Percentiles rank a stretch among this genome's conserved stretches.
phyloP scores from a whole-genome alignment of 2,797 vertebrate species.

The Spondyliosoma cantharus region DNA sequence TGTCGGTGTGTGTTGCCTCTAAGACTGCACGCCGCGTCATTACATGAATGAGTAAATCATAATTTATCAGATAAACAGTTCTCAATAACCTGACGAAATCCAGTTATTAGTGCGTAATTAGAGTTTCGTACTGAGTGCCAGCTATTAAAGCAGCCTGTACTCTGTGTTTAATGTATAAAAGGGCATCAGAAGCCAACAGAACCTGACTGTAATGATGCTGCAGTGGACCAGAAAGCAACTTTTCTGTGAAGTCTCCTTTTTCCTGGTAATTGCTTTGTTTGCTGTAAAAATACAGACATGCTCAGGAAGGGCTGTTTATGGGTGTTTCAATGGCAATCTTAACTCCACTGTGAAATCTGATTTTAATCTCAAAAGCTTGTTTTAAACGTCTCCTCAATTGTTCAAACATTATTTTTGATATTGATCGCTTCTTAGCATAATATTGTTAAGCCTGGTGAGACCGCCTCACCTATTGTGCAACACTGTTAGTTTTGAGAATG shows the following conservation, averaged over 20 bases:
- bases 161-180: background rate
- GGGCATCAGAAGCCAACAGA: background rate
- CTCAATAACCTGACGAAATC: background rate
- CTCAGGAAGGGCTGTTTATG: slow-evolving; percentile 49
- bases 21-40: too few species aligned
- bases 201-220: background rate
- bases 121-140: background rate
- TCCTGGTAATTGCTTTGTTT: slow-evolving; percentile 38
- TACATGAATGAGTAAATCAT: background rate
- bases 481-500: slow-evolving; percentile 58
- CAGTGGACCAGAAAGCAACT: background rate
- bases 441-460: slow-evolving; percentile 48
- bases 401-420: slow-evolving; percentile 57
- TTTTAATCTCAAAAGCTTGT: slow-evolving; percentile 46
- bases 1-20: too few species aligned
- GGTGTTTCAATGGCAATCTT: slow-evolving; percentile 39
- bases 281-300: slow-evolving; percentile 45
- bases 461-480: slow-evolving; percentile 57
- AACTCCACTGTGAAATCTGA: slow-evolving; percentile 45
- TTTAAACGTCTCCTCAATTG: slow-evolving; percentile 43
- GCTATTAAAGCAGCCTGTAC: background rate
- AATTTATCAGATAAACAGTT: background rate
- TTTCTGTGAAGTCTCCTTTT: slow-evolving; percentile 21
- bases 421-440: slow-evolving; percentile 52
- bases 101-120: background rate